phyloP scores from a whole-genome alignment of 2,888 invertebrate species.

The Drosophila mimetica region DNA sequence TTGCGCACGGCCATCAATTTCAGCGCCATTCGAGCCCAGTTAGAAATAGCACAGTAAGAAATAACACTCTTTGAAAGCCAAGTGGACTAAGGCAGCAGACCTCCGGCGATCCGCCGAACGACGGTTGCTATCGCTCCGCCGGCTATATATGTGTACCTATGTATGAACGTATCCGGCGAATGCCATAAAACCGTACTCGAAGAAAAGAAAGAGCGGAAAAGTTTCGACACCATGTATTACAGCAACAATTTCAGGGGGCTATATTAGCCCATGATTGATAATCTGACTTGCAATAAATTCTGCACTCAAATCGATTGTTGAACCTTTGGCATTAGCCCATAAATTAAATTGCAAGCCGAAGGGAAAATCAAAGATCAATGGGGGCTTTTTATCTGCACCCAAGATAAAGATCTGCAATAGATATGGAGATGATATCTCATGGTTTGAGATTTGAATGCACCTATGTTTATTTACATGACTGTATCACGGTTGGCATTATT shows the following conservation, averaged over 20 bases:
- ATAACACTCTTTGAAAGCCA: slow-evolving; percentile 63
- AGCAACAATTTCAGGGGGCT: slow-evolving; percentile 27
- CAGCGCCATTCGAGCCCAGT: slow-evolving; percentile 40
- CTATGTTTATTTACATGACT: slow-evolving; percentile 1
- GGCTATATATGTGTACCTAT: slow-evolving; percentile 19
- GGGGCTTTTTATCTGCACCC: neutral
- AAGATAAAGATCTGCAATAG: neutral
- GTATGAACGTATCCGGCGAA: slow-evolving; percentile 25
- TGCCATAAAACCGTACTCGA: slow-evolving; percentile 40
- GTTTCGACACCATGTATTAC: slow-evolving; percentile 19
- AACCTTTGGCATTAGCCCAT: slow-evolving; percentile 36
- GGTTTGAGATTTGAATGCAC: slow-evolving; percentile 2
- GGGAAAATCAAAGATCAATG: neutral
- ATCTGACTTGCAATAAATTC: slow-evolving; percentile 48
- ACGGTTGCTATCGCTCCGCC: slow-evolving; percentile 58
- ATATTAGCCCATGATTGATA: slow-evolving; percentile 44
- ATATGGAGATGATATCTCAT: neutral
- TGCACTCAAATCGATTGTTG: slow-evolving; percentile 18
- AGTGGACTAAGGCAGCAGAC: slow-evolving; percentile 63
- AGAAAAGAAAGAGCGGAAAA: slow-evolving; percentile 7
- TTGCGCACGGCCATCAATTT: slow-evolving; percentile 59
- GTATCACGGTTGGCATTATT: slow-evolving; percentile 19
- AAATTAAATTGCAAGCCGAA: slow-evolving; percentile 31
- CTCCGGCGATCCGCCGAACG: slow-evolving; percentile 39
- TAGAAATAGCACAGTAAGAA: slow-evolving; percentile 66